These are phyloP conservation scores for Marcusenius ussheri DNA, from an alignment of 2,113 vertebrate species.

Conservation along the genomic window DNA sequence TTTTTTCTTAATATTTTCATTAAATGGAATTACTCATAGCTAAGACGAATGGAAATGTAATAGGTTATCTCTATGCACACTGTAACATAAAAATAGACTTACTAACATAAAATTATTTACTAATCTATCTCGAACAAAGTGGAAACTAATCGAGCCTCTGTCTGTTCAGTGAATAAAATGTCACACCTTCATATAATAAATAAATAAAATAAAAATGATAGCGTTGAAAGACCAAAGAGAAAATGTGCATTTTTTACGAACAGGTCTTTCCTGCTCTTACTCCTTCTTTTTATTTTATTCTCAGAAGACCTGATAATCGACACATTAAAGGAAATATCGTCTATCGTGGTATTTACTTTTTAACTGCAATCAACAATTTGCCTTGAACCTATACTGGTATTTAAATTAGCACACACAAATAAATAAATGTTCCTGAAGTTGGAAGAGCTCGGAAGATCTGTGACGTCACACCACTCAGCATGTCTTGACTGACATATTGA, in stretches of 20 bases:
- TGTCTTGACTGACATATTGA: background rate
- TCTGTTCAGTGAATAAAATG: background rate
- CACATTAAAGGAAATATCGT: background rate
- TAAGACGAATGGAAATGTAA: background rate
- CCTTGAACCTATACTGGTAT: background rate
- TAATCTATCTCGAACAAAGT: background rate
- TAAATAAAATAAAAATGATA: background rate
- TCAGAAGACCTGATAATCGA: background rate
- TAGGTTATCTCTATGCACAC: background rate
- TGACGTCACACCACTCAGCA: background rate
- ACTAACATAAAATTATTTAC: background rate
- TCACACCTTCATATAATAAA: background rate
- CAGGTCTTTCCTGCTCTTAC: background rate
- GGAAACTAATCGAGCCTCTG: background rate
- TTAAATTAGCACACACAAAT: background rate
- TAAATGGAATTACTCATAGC: background rate
- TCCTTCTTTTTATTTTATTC: background rate
- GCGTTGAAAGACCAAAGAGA: background rate
- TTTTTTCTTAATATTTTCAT: background rate
- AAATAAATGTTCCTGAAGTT: background rate
- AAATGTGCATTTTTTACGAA: background rate
- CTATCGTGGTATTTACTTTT: background rate
- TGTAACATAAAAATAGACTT: background rate
- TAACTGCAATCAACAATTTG: background rate
- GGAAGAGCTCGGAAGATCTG: background rate